These are phyloP conservation scores for Melanotaenia nigrans DNA, from an alignment of 2,797 vertebrate genomes.

Conservation along the genomic window DNA sequence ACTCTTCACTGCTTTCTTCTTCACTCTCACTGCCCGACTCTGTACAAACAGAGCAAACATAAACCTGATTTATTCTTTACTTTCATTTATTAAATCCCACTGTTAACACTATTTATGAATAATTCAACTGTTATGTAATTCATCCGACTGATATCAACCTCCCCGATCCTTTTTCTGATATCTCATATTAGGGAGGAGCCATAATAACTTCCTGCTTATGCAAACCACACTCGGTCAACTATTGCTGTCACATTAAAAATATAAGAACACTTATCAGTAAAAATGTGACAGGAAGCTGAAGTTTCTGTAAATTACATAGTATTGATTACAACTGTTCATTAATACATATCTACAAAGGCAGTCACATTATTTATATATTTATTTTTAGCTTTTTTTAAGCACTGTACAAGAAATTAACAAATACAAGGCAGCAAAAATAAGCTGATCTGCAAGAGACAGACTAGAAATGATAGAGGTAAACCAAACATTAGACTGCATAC, in stretches of 20 bases:
- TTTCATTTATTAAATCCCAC: too few relatives aligned
- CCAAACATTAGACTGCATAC: too few relatives aligned
- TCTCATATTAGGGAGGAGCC: background rate
- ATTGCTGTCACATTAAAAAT: background rate
- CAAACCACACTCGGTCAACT: background rate
- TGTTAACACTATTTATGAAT: background rate
- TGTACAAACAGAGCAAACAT: conserved; percentile 24
- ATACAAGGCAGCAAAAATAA: too few relatives aligned
- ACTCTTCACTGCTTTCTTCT: conserved; percentile 80
- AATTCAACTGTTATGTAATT: background rate
- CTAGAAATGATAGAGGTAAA: too few relatives aligned
- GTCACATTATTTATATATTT: background rate
- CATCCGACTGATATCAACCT: background rate
- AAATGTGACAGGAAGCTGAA: background rate
- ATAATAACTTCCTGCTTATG: background rate
- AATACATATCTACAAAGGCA: too few relatives aligned
- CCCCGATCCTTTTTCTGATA: too few relatives aligned
- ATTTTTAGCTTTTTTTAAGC: too few relatives aligned
- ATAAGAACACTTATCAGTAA: background rate
- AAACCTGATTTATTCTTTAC: background rate
- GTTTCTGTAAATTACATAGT: background rate
- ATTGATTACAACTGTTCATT: too few relatives aligned
- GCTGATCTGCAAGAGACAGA: too few relatives aligned
- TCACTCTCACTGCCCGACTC: conserved; percentile 82
- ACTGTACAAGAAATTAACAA: too few relatives aligned